These are phyloP conservation scores for Loris lydekkerianus DNA, from an alignment of 2,797 vertebrate genomes.

Conservation along the genomic window DNA sequence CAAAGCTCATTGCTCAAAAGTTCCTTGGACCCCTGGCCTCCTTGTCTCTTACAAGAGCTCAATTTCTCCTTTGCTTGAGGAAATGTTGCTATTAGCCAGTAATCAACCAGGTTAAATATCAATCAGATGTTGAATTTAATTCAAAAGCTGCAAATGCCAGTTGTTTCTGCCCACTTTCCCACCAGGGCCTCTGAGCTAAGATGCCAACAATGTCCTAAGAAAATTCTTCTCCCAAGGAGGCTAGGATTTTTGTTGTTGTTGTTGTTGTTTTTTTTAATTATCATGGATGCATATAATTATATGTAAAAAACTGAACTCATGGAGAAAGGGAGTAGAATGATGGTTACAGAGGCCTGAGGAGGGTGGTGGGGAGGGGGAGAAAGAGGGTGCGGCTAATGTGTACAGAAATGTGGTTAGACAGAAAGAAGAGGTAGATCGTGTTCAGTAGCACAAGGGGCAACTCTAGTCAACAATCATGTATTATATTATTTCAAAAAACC, in stretches of 20 bases:
- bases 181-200: neutral
- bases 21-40: neutral
- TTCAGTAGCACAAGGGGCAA: neutral
- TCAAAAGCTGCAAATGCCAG: neutral
- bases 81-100: neutral
- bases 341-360: neutral
- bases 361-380: too few relatives aligned
- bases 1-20: neutral
- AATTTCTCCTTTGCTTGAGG: neutral
- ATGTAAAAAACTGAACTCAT: neutral
- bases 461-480: neutral
- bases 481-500: neutral
- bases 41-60: neutral
- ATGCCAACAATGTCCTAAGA: neutral
- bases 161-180: neutral
- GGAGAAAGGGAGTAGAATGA: neutral
- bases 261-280: neutral
- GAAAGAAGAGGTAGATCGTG: neutral
- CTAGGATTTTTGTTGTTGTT: neutral
- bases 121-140: constrained; percentile 25
- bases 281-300: neutral
- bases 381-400: neutral
- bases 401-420: neutral
- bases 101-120: neutral
- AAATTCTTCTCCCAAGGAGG: neutral